These are phyloP conservation scores for Eumeta japonica DNA, from an alignment of 1,140 invertebrate species.

Conservation along the genomic window DNA sequence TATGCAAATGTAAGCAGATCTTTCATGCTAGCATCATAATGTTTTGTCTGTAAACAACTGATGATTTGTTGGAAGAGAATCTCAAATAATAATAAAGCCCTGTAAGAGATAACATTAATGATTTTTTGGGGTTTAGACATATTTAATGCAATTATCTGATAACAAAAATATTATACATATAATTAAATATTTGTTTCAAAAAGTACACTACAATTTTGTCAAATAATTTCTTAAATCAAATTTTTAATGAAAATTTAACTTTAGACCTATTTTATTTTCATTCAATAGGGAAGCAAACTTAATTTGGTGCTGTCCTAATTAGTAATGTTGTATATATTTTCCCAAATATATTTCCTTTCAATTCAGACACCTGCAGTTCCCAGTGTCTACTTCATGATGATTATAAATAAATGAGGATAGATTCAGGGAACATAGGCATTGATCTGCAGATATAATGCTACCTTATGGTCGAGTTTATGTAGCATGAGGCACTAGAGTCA, in stretches of 20 bases:
- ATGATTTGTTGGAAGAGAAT: slow-evolving; percentile 61
- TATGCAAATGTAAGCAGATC: slow-evolving; percentile 62
- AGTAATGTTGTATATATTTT: neutral
- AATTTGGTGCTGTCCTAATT: too few relatives aligned
- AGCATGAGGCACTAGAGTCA: too few relatives aligned
- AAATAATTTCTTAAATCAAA: neutral
- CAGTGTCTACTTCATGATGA: too few relatives aligned
- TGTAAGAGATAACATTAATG: slow-evolving; percentile 38
- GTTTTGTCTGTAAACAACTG: slow-evolving; percentile 37
- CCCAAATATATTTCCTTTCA: neutral
- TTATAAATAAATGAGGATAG: too few relatives aligned
- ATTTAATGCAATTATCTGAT: slow-evolving; percentile 5
- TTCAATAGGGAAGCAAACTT: neutral
- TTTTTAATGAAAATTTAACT: neutral
- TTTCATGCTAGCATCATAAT: slow-evolving; percentile 57
- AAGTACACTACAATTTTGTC: neutral
- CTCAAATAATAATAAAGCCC: slow-evolving; percentile 63
- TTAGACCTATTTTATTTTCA: slow-evolving; percentile 3
- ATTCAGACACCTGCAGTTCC: neutral
- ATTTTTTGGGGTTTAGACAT: too few relatives aligned
- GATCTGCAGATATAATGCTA: too few relatives aligned
- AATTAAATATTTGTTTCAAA: neutral
- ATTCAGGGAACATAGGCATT: too few relatives aligned
- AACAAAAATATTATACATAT: slow-evolving; percentile 3
- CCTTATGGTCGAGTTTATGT: too few relatives aligned